Evolutionary conservation across 2,113 vertebrate species (phyloP), one percentile per base, ranked within the genome.

Genomic region (Chlamydotis undulata): DNA sequence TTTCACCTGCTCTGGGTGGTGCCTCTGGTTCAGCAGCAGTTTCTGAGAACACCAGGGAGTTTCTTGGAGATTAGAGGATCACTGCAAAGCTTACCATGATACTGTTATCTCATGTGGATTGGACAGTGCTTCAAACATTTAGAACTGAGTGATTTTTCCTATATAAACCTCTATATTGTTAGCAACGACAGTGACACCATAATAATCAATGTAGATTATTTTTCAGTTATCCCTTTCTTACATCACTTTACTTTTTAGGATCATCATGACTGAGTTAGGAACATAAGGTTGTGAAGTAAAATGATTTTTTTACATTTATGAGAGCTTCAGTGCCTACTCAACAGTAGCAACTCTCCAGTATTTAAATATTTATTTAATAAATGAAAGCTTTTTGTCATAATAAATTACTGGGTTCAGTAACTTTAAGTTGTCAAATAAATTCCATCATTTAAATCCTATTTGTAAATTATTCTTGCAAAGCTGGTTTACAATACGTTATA

Each of bases 391-490:
- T 92, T 76, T 75, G 19, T 56, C 8, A 21, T 31, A 61, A 56
- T 19, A 74, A 78, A 35, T 37, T 74, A 67, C 17, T 83, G 67
- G 35, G 78, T 96, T 96, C 45, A 67, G 60, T 93, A 96, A 86
- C 16, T 92, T 89, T 83, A 81, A 59, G 7, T 88, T 68, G 22
- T 81, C n/a, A 81, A 59, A 96, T 73, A 49, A 80, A 91, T 87
- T 95, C 68, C 70, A 74, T 82, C 74, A 88, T 60, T 81, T 94
- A 69, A 92, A 41, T 50, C 87, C 31, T 88, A 83, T 87, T 87
- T 68, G 19, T 70, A 93, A 96, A 92, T 94, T 94, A 83, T 8
- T 85, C 65, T 95, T 75, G 21, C 31, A 95, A 94, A 84, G 12
- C 81, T 87, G 19, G 28, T 56, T 97, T 93, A 60, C 39, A 76